Percentiles rank a stretch among this genome's conserved stretches.
These are phyloP conservation scores for Myoxocephalus aenaeus DNA, from an alignment of 2,797 vertebrate species.

Conservation along the genomic window DNA sequence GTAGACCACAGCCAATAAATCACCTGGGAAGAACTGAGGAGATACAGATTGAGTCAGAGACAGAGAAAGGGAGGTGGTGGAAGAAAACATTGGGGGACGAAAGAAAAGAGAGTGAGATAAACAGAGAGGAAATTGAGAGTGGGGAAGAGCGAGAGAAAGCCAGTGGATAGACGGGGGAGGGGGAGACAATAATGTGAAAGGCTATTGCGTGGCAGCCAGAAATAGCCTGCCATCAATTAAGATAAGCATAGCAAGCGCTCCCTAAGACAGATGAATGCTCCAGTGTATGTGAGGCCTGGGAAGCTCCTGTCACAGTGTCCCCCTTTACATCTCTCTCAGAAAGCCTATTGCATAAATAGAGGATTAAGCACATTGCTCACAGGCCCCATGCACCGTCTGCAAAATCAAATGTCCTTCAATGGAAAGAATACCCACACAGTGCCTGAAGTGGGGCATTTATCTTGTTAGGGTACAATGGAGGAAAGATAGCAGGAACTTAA, in stretches of 20 bases:
- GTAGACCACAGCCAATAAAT: slow-evolving; percentile 73
- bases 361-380: slow-evolving; percentile 52
- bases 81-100: slow-evolving; percentile 6
- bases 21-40: slow-evolving; percentile 56
- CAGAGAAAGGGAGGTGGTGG: background rate
- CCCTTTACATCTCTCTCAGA: slow-evolving; percentile 53
- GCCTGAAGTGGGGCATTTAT: slow-evolving; percentile 42
- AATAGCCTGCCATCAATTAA: slow-evolving; percentile 75
- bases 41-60: slow-evolving; percentile 37
- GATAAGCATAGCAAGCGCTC: slow-evolving; percentile 69
- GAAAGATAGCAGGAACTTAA: slow-evolving; percentile 25
- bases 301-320: slow-evolving; percentile 49
- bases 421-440: slow-evolving; percentile 19
- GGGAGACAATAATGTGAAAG: slow-evolving; percentile 46
- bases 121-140: slow-evolving; percentile 41
- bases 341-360: slow-evolving; percentile 51
- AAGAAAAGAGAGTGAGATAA: slow-evolving; percentile 45
- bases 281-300: slow-evolving; percentile 55
- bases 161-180: slow-evolving; percentile 17
- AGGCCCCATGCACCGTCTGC: slow-evolving; percentile 38
- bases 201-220: slow-evolving; percentile 60
- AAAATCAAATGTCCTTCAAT: slow-evolving; percentile 48
- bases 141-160: slow-evolving; percentile 10
- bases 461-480: slow-evolving; percentile 46
- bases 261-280: slow-evolving; percentile 66